Percentiles rank a stretch among this genome's conserved stretches.
Evolutionary conservation across 2,888 invertebrate species (phyloP).

Genomic region (Spodoptera littoralis): DNA sequence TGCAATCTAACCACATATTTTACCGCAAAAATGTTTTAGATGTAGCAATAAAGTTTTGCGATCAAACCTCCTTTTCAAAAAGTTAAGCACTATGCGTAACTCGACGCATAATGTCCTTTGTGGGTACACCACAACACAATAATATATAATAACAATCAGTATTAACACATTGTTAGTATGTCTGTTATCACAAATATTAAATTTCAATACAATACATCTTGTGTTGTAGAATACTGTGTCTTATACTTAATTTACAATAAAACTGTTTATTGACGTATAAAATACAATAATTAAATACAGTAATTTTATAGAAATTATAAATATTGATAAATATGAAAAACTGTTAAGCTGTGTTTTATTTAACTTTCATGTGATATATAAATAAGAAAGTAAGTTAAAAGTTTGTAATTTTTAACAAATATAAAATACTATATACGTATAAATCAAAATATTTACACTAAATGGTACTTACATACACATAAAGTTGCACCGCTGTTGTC

Average conservation of each 20-base stretch:
- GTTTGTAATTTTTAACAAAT: conserved; percentile 19
- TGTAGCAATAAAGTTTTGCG: no score
- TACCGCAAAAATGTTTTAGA: no score
- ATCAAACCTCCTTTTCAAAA: conserved; percentile 31
- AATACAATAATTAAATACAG: conserved; percentile 9
- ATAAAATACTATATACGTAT: conserved; percentile 9
- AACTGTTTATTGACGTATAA: conserved; percentile 8
- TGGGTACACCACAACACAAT: conserved; percentile 41
- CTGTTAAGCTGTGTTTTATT: conserved; percentile 40
- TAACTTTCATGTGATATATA: conserved; percentile 31
- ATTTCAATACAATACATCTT: background rate
- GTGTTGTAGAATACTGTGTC: conserved; percentile 40
- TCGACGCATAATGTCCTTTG: background rate
- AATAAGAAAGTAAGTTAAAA: conserved; percentile 24
- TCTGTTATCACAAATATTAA: background rate
- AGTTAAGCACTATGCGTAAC: background rate
- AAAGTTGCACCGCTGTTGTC: conserved; percentile 75
- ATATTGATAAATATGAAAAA: conserved; percentile 20
- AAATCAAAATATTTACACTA: conserved; percentile 24
- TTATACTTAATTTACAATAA: conserved; percentile 11
- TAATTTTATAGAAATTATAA: conserved; percentile 15
- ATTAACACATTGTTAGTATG: conserved; percentile 36
- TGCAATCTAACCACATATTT: no score
- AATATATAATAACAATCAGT: conserved; percentile 4
- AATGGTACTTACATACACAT: conserved; percentile 70